These are phyloP conservation scores for Apogon talboti DNA, from an alignment of 2,797 vertebrate species.

Conservation along the genomic window DNA sequence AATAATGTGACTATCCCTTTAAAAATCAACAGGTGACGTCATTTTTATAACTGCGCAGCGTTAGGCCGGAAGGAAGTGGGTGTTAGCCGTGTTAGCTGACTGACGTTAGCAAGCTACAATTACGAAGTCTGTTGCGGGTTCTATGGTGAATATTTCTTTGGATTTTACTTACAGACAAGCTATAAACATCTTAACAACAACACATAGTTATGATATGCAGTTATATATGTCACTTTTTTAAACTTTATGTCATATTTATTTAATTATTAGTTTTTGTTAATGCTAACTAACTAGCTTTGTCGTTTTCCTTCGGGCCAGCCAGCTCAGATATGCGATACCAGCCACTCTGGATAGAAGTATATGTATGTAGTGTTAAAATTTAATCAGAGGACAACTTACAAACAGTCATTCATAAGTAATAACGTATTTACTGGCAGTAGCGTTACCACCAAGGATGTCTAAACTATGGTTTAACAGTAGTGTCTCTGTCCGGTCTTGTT, in stretches of 20 bases:
- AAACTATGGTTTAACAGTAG: too few relatives aligned
- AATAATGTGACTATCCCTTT: slow-evolving; percentile 56
- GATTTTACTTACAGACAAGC: too few relatives aligned
- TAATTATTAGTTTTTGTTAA: background rate
- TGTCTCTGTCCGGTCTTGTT: too few relatives aligned
- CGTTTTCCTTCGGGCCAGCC: background rate
- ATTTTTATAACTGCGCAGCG: slow-evolving; percentile 64
- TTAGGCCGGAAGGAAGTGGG: slow-evolving; percentile 79
- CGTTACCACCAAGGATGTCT: too few relatives aligned
- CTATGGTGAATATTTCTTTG: slow-evolving; percentile 83
- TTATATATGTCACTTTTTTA: too few relatives aligned
- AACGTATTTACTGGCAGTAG: too few relatives aligned
- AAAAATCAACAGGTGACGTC: slow-evolving; percentile 62
- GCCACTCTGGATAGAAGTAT: background rate
- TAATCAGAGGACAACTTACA: too few relatives aligned
- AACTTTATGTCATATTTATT: background rate
- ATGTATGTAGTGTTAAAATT: background rate
- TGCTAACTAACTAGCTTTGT: background rate
- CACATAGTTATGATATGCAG: too few relatives aligned
- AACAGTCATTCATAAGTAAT: too few relatives aligned
- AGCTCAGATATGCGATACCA: background rate
- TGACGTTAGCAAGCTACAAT: slow-evolving; percentile 72
- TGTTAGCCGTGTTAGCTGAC: slow-evolving; percentile 80
- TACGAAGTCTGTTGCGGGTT: slow-evolving; percentile 80
- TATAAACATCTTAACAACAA: too few relatives aligned